Base-by-base conservation (phyloP, 2,113 vertebrate species). In the Cebidichthys violaceus region DNA sequence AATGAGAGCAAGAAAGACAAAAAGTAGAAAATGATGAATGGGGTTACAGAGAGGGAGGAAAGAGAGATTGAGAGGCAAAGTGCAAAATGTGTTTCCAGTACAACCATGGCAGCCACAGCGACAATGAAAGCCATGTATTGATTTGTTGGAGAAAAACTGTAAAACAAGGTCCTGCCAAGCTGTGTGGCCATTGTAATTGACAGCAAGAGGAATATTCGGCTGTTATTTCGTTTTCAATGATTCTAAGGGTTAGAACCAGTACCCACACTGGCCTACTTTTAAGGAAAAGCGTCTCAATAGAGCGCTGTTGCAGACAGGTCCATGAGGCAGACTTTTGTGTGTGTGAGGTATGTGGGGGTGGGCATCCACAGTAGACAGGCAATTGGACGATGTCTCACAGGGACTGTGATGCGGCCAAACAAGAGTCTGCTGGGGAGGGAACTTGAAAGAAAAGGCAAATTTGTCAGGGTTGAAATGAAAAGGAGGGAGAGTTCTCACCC, bases 151-250 rank as follows among this genome's bases (percentile, higher is more conserved):
- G 83, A 79, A 43, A 59, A 85, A 85, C 88, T 93, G 88, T 94
- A 92, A 92, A 93, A 91, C 89, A 91, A 93, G 91, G 81, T 90
- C 86, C 79, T 81, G 85, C 75, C 59, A 70, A 91, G 88, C 83
- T 85, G 82, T 90, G 86, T 84, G 89, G 87, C 81, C 85, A 88
- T 93, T 94, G 86, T 88, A 92, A 91, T 93, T 87, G 86, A 90
- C 86, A 93, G 84, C 72, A 71, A 11, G 65, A 86, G 77, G 82
- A 90, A 90, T 87, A 75, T 84, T 83, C 37, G 61, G 57, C 84
- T 87, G 62, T 80, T 81, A 81, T 79, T 92, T 84, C 86, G 65
- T 84, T 91, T 90, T 81, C 79, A 76, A 41, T 85, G 81, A 92
- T 88, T 93, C 78, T 90, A 82, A 86, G 88, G 87, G 89, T 93